phyloP scores from a whole-genome alignment of 2,113 vertebrate genomes.

The Glaucidium brasilianum region DNA sequence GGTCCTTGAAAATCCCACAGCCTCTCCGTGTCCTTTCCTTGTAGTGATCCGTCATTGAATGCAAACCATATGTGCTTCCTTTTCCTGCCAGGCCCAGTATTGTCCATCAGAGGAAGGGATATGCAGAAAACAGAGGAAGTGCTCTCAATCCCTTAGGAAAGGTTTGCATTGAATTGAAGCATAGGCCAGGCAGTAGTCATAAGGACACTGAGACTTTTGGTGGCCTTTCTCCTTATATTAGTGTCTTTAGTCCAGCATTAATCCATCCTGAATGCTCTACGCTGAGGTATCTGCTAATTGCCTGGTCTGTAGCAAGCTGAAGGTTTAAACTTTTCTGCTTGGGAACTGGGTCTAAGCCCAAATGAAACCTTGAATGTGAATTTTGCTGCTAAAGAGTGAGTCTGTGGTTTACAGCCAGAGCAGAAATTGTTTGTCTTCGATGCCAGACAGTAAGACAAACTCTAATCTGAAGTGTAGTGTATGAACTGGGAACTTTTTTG shows the following conservation, averaged over 20 bases:
- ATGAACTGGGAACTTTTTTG: neutral
- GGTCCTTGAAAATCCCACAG: conserved; percentile 15
- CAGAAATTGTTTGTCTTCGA: neutral
- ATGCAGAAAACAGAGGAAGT: neutral
- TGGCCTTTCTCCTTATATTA: neutral
- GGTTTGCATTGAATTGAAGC: neutral
- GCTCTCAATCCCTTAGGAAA: neutral
- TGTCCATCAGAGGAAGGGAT: neutral
- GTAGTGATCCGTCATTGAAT: fast-evolving
- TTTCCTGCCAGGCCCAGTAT: neutral
- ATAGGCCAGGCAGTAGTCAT: neutral
- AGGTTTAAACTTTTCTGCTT: neutral
- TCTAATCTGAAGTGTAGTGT: neutral
- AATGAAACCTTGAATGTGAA: neutral
- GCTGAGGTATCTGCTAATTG: neutral
- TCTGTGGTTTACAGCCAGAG: neutral
- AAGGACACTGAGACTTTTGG: fast-evolving
- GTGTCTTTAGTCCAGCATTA: neutral
- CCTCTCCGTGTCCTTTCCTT: neutral
- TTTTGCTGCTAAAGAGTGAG: neutral
- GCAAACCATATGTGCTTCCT: neutral
- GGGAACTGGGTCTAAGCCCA: neutral
- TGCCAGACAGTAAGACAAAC: neutral
- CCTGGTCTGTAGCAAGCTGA: neutral
- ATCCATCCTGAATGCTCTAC: neutral